Evolutionary conservation across 2,888 invertebrate genomes (phyloP), one percentile per base, ranked within the genome.

Genomic region (Spatulosminthurus flaviceps): DNA sequence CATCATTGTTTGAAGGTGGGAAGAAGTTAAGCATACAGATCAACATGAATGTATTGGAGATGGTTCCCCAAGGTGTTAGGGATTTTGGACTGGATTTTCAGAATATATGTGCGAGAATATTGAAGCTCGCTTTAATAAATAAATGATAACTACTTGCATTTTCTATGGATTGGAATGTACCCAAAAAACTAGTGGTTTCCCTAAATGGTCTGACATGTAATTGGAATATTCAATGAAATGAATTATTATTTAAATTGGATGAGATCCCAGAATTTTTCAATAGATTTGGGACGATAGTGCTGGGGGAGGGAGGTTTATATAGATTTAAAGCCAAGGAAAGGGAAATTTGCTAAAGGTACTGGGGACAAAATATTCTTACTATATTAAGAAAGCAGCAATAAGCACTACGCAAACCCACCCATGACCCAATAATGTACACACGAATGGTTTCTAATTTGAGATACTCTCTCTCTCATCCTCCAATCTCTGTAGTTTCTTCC

Each of bases 371-470:
- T n/a, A n/a, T 7, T 7, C 9, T 41, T 41, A 9, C 41, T 13
- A 41, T 41, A 13, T 7, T 41, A 13, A 41, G 13, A 41, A 41
- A 13, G 41, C 13, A 41, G 66, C 21, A 66, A 21, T n/a, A 66
- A 41, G 13, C 41, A 9, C 41, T 41, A 7, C 9, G 7, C 7
- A n/a, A 5, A 28, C 67, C 26, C 67, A 67, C 28, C 67, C 67
- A 67, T 67, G 67, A 67, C 67, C 67, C 28, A 67, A 67, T 67
- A 67, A 67, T 67, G 26, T 67, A 67, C 67, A 67, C 67, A 19
- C 67, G 67, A 67, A 67, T 67, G 67, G 67, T 29, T 67, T 67
- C 67, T 67, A 67, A 67, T 67, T 67, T 29, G 29, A 28, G 28
- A 67, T 28, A 28, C 67, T 64, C 64, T 64, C 64, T 64, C 16